Percentiles rank a stretch among this genome's conserved stretches.
These are phyloP conservation scores for Aulostomus chinensis DNA, from an alignment of 2,797 vertebrate species.

Conservation along the genomic window DNA sequence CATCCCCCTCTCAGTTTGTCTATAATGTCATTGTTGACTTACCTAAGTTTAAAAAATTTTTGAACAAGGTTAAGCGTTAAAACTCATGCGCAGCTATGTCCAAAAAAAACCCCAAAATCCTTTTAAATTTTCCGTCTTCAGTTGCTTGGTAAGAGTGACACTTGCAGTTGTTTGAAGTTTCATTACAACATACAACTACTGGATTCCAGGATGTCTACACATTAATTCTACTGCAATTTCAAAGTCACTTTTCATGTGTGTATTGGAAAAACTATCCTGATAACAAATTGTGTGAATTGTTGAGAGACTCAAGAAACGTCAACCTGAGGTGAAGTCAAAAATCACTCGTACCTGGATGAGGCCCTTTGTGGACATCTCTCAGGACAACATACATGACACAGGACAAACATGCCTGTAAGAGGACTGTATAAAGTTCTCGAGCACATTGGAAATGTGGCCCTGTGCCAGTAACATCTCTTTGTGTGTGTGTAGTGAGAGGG, in stretches of 20 bases:
- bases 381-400: slow-evolving; percentile 39
- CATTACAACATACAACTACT: too few relatives aligned
- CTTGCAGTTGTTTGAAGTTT: not conserved
- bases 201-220: too few relatives aligned
- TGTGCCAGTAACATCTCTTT: slow-evolving; percentile 72
- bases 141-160: not conserved
- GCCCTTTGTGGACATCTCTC: slow-evolving; percentile 17
- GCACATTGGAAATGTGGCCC: slow-evolving; percentile 65
- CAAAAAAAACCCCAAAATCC: too few relatives aligned
- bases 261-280: too few relatives aligned
- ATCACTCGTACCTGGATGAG: not conserved
- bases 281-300: too few relatives aligned
- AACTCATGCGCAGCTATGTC: not conserved
- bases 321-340: too few relatives aligned
- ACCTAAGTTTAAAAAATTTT: not conserved
- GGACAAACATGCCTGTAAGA: slow-evolving; percentile 54
- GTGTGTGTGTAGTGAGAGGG: slow-evolving; percentile 82
- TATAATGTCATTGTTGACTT: not conserved
- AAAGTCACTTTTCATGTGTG: too few relatives aligned
- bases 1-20: not conserved
- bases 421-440: slow-evolving; percentile 61
- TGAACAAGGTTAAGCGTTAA: too few relatives aligned
- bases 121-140: not conserved
- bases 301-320: too few relatives aligned
- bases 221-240: too few relatives aligned